Percentiles rank a stretch among this genome's conserved stretches.
These are phyloP conservation scores for Diorhabda elongata DNA, from an alignment of 1,140 invertebrate genomes.

Conservation along the genomic window DNA sequence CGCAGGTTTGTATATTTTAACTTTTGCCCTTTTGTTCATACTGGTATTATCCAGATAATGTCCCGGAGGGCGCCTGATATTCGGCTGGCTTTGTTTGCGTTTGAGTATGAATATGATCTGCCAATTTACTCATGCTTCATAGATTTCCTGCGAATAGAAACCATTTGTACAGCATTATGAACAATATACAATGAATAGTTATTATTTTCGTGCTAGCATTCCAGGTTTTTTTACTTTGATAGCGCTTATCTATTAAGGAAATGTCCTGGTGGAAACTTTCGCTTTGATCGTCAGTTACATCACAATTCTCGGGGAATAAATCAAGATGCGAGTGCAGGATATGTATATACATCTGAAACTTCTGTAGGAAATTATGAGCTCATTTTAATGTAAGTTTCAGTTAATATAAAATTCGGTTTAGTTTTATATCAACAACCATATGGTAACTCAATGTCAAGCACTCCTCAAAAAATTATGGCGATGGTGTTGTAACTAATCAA, in stretches of 20 bases:
- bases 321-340: background rate
- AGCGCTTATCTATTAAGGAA: background rate
- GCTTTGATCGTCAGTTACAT: background rate
- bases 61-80: no score
- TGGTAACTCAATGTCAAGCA: constrained; percentile 28
- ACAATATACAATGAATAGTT: no score
- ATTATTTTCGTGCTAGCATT: no score
- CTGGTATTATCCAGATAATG: no score
- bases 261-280: background rate
- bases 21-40: no score
- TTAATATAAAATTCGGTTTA: background rate
- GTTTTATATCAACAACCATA: constrained; percentile 19
- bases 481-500: constrained; percentile 9
- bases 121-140: no score
- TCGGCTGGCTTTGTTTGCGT: no score
- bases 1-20: no score
- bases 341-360: background rate
- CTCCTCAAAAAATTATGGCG: constrained; percentile 16
- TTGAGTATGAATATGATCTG: no score
- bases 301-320: background rate
- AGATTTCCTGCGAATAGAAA: no score
- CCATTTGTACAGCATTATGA: no score
- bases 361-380: background rate
- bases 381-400: background rate
- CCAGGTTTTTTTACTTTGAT: background rate